Evolutionary conservation across 2,888 invertebrate species (phyloP), one percentile per base, ranked within the genome.

Genomic region (Stenoptilia bipunctidactyla): DNA sequence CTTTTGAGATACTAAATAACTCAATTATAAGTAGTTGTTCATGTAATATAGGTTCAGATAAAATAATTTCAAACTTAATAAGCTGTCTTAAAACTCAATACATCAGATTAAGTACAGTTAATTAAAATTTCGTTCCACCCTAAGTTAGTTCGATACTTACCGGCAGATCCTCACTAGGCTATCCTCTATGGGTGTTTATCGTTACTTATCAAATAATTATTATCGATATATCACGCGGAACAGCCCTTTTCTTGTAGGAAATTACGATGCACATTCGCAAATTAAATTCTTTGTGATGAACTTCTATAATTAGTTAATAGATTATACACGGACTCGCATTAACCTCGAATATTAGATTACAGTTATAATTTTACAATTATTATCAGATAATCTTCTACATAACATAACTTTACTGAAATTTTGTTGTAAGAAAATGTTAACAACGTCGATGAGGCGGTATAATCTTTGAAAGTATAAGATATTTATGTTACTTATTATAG

Each of bases 231-330:
- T 44, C 39, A 37, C 13, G 33, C 13, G 44, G 44, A 35, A 13
- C 44, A 40, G 30, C 44, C 44, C 36, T 44, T 44, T 44, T 14
- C 44, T 40, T 44, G 44, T 44, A 34, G 13, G 9, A 30, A 30
- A 12, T 30, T 12, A 30, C 12, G 2, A 9, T 30, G 30, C n/a
- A n/a, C 30, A 30, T 30, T 9, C 30, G 30, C n/a, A 12, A 30
- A 20, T 8, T 30, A 30, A 30, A 30, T 30, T 30, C 30, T 30
- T 30, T 12, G 12, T 8, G 9, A 30, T 30, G 30, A 12, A 12
- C 4, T 30, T 20, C 20, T 20, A 20, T 20, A 20, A 20, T 20
- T 20, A 20, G 20, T 3, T 20, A 20, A 20, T 20, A 20, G 8
- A 20, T 3, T 20, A 20, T 20, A 20, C 20, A 33, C 13, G n/a